Conservation (phyloP, 2,113 vertebrate species). For the Dipodomys merriami region DNA sequence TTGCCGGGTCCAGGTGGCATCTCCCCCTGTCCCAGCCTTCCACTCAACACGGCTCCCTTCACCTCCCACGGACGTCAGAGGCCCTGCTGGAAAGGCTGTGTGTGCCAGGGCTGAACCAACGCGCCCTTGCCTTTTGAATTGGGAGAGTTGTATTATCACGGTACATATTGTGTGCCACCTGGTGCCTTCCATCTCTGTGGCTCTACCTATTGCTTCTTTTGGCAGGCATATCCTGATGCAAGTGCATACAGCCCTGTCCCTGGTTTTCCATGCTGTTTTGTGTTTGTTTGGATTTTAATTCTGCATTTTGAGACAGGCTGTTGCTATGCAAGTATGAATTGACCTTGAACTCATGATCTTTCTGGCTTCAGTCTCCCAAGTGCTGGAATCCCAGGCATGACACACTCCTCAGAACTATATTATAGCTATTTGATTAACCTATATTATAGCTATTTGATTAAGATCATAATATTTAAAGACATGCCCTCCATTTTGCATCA, state of each 20-base stretch:
- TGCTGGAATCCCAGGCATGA: too few relatives aligned
- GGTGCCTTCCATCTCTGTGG: not conserved
- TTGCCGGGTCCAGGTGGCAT: too few relatives aligned
- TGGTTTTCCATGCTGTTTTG: not conserved
- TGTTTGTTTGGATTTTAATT: too few relatives aligned
- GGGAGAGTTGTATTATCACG: not conserved
- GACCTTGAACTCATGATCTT: too few relatives aligned
- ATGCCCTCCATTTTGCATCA: not conserved
- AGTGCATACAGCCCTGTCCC: not conserved
- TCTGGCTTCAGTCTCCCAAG: too few relatives aligned
- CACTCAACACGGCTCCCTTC: rapidly evolving
- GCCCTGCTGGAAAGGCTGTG: not conserved
- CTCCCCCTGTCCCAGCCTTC: not conserved
- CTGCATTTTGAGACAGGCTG: too few relatives aligned
- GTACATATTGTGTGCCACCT: too few relatives aligned
- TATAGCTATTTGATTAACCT: not conserved
- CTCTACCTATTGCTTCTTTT: not conserved
- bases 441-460: not conserved
- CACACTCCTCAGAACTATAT: not conserved
- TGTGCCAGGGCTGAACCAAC: not conserved
- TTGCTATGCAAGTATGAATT: too few relatives aligned
- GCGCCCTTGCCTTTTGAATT: not conserved
- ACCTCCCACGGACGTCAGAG: not conserved
- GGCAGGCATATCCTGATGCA: not conserved
- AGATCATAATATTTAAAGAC: not conserved